Conservation (phyloP, 1,140 invertebrate genomes). For the Eueides isabella region DNA sequence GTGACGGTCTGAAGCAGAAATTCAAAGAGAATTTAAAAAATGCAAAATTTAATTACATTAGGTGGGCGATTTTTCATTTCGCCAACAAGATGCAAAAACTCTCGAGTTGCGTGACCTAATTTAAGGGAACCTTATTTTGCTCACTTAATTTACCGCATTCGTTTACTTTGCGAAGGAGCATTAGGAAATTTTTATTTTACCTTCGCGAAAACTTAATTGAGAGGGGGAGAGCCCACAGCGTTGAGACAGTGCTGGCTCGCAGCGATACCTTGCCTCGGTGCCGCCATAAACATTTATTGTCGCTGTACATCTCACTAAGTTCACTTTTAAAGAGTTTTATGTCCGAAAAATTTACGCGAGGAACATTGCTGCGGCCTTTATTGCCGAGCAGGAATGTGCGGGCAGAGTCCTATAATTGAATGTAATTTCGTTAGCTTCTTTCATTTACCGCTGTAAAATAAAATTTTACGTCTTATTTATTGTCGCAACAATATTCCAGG, state of each 20-base stretch:
- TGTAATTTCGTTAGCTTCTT: slow-evolving; percentile 80
- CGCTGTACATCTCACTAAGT: slow-evolving; percentile 76
- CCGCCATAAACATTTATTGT: slow-evolving; percentile 79
- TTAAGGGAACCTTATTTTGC: slow-evolving; percentile 69
- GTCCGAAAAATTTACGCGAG: slow-evolving; percentile 80
- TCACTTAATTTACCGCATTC: slow-evolving; percentile 79
- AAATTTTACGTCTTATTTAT: slow-evolving; percentile 80
- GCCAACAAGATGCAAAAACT: slow-evolving; percentile 55
- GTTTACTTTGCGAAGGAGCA: slow-evolving; percentile 72
- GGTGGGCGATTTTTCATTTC: slow-evolving; percentile 48
- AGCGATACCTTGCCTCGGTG: slow-evolving; percentile 45
- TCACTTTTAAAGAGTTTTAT: slow-evolving; percentile 80
- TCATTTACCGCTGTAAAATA: slow-evolving; percentile 79
- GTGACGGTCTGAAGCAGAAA: slow-evolving; percentile 17
- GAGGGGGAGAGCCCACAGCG: slow-evolving; percentile 43
- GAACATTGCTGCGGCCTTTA: slow-evolving; percentile 73
- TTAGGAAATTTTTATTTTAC: slow-evolving; percentile 66
- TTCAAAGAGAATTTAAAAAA: slow-evolving; percentile 50
- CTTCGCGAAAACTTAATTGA: slow-evolving; percentile 70
- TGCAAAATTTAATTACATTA: slow-evolving; percentile 72
- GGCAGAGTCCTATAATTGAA: slow-evolving; percentile 74
- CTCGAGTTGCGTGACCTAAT: slow-evolving; percentile 69
- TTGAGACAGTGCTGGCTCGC: slow-evolving; percentile 45
- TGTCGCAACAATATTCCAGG: slow-evolving; percentile 66
- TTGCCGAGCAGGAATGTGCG: slow-evolving; percentile 72